These are phyloP conservation scores for Euleptes europaea DNA, from an alignment of 2,113 vertebrate species.

Conservation along the genomic window DNA sequence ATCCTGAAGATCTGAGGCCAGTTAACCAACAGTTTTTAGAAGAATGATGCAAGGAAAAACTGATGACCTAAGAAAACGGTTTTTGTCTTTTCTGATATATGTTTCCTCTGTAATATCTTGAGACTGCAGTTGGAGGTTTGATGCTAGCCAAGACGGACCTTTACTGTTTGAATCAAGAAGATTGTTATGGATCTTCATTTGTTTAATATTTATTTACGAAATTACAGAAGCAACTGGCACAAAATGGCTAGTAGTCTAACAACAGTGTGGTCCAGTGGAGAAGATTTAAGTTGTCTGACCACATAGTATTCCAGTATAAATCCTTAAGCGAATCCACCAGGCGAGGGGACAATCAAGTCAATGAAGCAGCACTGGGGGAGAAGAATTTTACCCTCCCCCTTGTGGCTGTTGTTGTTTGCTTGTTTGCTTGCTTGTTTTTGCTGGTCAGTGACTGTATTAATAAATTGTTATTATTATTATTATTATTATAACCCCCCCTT, in stretches of 20 bases:
- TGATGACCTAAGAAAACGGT: not conserved
- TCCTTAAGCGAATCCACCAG: not conserved
- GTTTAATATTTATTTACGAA: not conserved
- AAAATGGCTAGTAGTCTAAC: not conserved
- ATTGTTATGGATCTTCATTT: not conserved
- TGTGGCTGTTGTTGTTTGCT: no score
- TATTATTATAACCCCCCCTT: no score
- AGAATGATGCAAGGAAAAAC: not conserved
- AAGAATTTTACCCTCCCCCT: not conserved
- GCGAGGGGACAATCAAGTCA: no score
- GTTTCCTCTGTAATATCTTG: not conserved
- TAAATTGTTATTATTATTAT: no score
- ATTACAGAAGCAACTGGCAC: not conserved
- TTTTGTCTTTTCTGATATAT: not conserved
- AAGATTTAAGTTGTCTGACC: not conserved
- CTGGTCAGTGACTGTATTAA: no score
- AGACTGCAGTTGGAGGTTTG: not conserved
- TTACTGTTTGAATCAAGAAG: not conserved
- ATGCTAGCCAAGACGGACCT: not conserved
- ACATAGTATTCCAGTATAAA: not conserved
- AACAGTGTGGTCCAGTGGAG: not conserved
- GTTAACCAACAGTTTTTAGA: not conserved
- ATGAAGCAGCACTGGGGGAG: no score
- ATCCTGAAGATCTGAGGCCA: not conserved
- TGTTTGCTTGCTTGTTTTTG: no score